These are phyloP conservation scores for Merluccius polli DNA, from an alignment of 2,797 vertebrate species.

Conservation along the genomic window DNA sequence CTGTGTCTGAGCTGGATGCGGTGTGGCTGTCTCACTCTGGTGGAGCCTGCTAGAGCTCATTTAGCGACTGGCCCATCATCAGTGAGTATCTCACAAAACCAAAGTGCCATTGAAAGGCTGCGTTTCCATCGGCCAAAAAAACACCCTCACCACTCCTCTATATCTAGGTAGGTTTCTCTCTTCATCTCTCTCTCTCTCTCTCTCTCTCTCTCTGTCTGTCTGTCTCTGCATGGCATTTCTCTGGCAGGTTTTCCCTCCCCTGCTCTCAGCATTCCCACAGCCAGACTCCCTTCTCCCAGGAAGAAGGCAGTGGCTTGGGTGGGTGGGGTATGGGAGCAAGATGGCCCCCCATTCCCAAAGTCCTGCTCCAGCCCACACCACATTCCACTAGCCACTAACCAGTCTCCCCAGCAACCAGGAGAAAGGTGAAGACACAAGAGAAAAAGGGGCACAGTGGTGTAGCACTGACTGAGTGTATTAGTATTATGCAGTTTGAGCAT, in stretches of 20 bases:
- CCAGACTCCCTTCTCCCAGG: conserved; percentile 66
- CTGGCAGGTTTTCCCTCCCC: conserved; percentile 71
- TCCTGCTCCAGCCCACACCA: conserved; percentile 51
- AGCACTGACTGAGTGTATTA: conserved; percentile 10
- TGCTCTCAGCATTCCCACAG: conserved; percentile 70
- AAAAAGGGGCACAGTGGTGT: conserved; percentile 28
- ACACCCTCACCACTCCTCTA: neutral
- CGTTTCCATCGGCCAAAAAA: conserved; percentile 60
- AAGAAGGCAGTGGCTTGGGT: conserved; percentile 50
- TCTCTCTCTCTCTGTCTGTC: conserved; percentile 28
- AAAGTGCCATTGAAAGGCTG: conserved; percentile 63
- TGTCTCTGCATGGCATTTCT: conserved; percentile 75
- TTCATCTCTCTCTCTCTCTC: neutral
- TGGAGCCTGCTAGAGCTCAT: conserved; percentile 41
- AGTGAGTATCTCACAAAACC: conserved; percentile 56
- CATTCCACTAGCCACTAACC: conserved; percentile 67
- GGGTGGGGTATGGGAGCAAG: conserved; percentile 47
- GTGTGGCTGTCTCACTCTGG: conserved; percentile 61
- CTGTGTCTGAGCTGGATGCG: conserved; percentile 42
- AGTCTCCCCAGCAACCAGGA: conserved; percentile 73
- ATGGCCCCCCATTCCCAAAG: conserved; percentile 29
- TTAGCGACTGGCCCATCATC: conserved; percentile 67
- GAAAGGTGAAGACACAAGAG: conserved; percentile 59
- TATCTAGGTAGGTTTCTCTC: neutral
- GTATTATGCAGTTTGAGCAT: conserved; percentile 16